Percentiles rank a stretch among this genome's conserved stretches.
Conservation (phyloP, 2,797 vertebrate species). For the Notoglanidium macrostoma region DNA sequence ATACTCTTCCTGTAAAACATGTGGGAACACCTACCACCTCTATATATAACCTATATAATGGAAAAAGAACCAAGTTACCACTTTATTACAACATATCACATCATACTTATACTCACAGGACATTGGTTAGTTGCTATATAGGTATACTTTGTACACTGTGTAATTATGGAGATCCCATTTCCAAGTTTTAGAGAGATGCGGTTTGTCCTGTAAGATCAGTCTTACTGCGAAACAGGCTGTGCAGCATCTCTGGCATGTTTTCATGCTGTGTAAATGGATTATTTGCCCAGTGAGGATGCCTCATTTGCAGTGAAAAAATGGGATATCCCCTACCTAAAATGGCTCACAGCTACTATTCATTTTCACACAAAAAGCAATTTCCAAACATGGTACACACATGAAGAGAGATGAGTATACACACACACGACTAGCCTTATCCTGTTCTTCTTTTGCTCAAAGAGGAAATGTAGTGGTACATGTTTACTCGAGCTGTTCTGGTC, state of each 20-base stretch:
- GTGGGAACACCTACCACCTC: too few species aligned
- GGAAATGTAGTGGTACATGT: constrained; percentile 40
- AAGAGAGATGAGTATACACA: constrained; percentile 6
- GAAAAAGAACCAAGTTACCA: background rate
- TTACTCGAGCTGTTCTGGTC: constrained; percentile 36
- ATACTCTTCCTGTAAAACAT: background rate
- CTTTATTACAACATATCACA: background rate
- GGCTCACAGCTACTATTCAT: constrained; percentile 6
- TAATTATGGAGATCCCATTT: background rate
- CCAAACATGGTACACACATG: constrained; percentile 14
- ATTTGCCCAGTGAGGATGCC: constrained; percentile 17
- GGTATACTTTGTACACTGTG: background rate
- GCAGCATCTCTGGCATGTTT: constrained; percentile 27
- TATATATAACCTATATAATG: background rate
- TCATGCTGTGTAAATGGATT: constrained; percentile 45
- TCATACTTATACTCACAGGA: background rate
- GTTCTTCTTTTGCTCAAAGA: constrained; percentile 47
- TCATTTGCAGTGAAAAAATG: constrained; percentile 23
- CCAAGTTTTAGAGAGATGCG: background rate
- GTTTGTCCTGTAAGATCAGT: constrained; percentile 18
- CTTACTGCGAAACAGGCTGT: background rate
- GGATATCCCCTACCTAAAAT: constrained; percentile 13
- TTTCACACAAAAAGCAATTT: constrained; percentile 34
- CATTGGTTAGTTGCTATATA: background rate
- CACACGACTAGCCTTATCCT: constrained; percentile 9